Evolutionary conservation across 2,113 vertebrate species (phyloP).

Genomic region (Eira barbara): DNA sequence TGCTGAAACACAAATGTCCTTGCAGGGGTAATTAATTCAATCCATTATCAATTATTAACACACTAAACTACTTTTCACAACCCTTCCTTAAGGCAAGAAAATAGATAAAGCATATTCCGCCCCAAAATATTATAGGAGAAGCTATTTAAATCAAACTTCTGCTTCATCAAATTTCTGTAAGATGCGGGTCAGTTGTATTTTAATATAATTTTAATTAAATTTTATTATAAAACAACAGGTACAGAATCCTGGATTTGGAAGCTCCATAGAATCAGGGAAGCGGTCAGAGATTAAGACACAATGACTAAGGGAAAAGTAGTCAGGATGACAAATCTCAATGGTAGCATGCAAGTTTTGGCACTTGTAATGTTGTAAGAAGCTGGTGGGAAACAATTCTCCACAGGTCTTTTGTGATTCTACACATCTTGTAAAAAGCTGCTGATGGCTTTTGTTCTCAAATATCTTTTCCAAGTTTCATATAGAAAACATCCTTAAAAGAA

Average conservation of each 20-base stretch:
- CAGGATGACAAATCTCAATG: background rate
- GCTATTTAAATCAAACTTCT: background rate
- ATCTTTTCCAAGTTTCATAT: background rate
- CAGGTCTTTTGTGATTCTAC: background rate
- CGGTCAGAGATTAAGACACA: background rate
- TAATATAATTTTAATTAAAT: background rate
- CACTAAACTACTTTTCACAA: background rate
- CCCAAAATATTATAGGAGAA: background rate
- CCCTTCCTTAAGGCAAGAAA: background rate
- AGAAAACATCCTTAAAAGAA: background rate
- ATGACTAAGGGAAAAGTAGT: background rate
- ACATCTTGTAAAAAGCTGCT: background rate
- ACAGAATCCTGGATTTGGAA: background rate
- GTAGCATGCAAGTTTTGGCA: background rate
- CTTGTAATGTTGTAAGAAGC: background rate
- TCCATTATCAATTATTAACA: background rate
- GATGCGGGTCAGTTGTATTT: background rate
- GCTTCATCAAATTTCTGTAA: background rate
- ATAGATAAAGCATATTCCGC: background rate
- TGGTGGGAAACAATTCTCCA: background rate
- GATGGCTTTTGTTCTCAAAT: background rate
- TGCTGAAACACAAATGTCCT: conserved; percentile 4
- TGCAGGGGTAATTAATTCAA: conserved; percentile 6
- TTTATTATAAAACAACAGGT: background rate
- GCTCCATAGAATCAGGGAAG: background rate